Conservation (phyloP, 2,888 invertebrate species). For the Trichopria drosophilae region DNA sequence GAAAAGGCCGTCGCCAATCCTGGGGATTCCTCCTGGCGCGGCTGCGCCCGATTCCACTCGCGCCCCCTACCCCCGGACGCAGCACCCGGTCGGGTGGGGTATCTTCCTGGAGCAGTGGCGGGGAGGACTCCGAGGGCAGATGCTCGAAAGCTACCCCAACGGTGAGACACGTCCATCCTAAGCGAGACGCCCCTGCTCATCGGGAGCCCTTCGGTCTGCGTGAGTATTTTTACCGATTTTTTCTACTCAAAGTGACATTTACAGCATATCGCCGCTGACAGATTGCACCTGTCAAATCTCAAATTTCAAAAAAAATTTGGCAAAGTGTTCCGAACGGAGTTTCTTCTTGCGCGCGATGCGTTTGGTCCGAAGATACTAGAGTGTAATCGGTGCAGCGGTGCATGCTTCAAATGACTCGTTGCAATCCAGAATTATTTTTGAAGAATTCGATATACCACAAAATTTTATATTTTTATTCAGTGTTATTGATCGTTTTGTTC, state of each 20-base stretch:
- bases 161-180: conserved; percentile 54
- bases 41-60: conserved; percentile 34
- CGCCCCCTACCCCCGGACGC: not conserved
- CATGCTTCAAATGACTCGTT: too few relatives aligned
- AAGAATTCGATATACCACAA: too few relatives aligned
- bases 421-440: too few relatives aligned
- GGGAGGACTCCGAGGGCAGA: conserved; percentile 57
- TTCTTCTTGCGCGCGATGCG: too few relatives aligned
- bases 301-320: too few relatives aligned
- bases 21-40: conserved; percentile 34
- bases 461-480: too few relatives aligned
- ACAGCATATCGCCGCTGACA: too few relatives aligned
- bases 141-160: conserved; percentile 57
- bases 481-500: too few relatives aligned
- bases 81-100: conserved; percentile 31
- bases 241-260: not conserved
- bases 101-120: conserved; percentile 48
- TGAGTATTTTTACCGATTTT: conserved; percentile 45
- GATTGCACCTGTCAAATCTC: too few relatives aligned
- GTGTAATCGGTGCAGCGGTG: too few relatives aligned
- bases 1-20: conserved; percentile 47
- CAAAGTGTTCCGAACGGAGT: too few relatives aligned
- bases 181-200: conserved; percentile 54
- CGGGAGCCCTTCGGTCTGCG: conserved; percentile 57
- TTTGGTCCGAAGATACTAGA: too few relatives aligned